Base-by-base conservation (phyloP, 2,797 vertebrate genomes). In the Poeciliopsis turneri region DNA sequence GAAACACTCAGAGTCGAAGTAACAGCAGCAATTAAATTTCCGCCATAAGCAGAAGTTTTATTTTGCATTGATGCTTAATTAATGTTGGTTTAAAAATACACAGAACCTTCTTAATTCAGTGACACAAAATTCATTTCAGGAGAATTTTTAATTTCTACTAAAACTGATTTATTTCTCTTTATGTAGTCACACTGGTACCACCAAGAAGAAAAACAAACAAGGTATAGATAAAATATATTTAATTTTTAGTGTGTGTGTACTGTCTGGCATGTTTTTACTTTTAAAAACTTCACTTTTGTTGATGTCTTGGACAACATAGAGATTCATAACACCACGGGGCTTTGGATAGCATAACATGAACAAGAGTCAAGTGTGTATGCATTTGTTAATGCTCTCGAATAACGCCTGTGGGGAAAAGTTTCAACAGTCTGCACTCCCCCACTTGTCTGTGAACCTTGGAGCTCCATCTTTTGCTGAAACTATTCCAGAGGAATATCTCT, bases 281-380 rank as follows among this genome's bases (percentile, higher is more conserved):
- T 75, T 85, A 45, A 15, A 25, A 72, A 73, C 87, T 75, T 53
- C 87, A 80, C 78, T 72, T 49, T 68, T 53, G 79, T 84, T 87
- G 78, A 83, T 82, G 81, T 92, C 85, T 91, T 80, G 77, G 84
- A 91, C 23, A 57, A 85, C 73, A 72, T 66, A 69, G 78, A 84
- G 84, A 92, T 90, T 90, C 86, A 90, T 90, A 86, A 89, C 83
- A 85, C 88, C 90, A 47, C 70, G 80, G 84, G 88, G 84, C 79
- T 89, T 90, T 89, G 81, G 89, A 90, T 78, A 90, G 64, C 86
- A 89, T 89, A 93, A 93, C 86, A 89, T 47, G 87, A 88, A 86
- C 89, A 90, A 89, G 82, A 94, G 89, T 92, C 82, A 88, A 92
- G 91, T 90, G 89, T 89, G 86, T 90, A 86, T 87, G 80, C 87